Conservation (phyloP, 2,888 invertebrate species). For the Lasioglossum marginatum region DNA sequence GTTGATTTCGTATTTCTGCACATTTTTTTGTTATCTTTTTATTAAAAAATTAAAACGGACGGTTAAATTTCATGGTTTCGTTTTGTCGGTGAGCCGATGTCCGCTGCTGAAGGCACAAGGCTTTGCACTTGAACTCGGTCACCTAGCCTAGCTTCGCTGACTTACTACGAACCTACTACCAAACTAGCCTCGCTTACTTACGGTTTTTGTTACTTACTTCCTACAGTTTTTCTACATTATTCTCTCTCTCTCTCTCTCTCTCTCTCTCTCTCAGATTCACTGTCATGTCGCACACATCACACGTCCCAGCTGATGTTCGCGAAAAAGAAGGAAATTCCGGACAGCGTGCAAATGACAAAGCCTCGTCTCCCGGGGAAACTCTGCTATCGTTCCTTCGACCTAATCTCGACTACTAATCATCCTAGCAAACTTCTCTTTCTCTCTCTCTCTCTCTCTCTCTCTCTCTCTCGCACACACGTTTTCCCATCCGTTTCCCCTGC, state of each 20-base stretch:
- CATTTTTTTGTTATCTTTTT: conserved; percentile 58
- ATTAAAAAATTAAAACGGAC: conserved; percentile 84
- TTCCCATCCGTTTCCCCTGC: conserved; percentile 50
- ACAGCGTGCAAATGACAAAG: conserved; percentile 56
- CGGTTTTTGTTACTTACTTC: conserved; percentile 67
- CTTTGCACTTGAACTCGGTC: conserved; percentile 85
- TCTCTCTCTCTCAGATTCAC: conserved; percentile 13
- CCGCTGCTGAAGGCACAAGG: conserved; percentile 85
- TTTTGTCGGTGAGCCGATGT: conserved; percentile 84
- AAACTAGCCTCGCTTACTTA: conserved; percentile 75
- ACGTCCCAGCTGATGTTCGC: conserved; percentile 32
- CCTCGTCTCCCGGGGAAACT: conserved; percentile 43
- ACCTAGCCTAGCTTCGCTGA: conserved; percentile 82
- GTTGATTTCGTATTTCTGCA: conserved; percentile 60
- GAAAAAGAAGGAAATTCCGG: conserved; percentile 51
- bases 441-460: conserved; percentile 16
- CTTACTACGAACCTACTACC: conserved; percentile 75
- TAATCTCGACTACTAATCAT: conserved; percentile 21
- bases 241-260: conserved; percentile 13
- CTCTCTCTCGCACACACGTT: conserved; percentile 15
- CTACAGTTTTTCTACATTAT: conserved; percentile 61
- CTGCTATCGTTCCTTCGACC: conserved; percentile 13
- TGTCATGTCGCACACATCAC: background rate
- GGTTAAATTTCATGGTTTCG: conserved; percentile 82
- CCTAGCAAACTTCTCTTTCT: background rate